Evolutionary conservation across 1,140 invertebrate genomes (phyloP), one percentile per base, ranked within the genome.

Genomic region (Palaemon carinicauda): DNA sequence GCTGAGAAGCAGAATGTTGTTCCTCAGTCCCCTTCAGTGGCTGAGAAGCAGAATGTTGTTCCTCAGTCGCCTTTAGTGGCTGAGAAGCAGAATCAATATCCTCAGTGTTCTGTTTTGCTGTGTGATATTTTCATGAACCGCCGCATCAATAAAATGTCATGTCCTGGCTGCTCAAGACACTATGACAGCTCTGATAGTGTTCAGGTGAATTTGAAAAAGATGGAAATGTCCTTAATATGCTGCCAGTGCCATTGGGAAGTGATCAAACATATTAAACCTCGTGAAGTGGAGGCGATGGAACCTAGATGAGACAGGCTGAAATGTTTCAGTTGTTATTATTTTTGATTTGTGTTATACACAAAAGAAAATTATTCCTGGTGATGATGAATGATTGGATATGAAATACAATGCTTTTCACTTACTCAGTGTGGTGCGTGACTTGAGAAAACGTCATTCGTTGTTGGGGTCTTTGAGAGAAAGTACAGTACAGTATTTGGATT

Each of bases 261-360:
- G 77, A 78, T 86, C 3, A 86, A 86, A 33, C 51, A 80, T 80
- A 78, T 80, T 41, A 77, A 79, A 17, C 84, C 77, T 50, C 84
- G 51, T 56, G 84, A 86, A 73, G 77, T 86, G 53, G 60, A 80
- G 52, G 80, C 84, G 14, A 65, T 86, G 60, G 84, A 65, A 33
- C 84, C 84, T n/a, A 86, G 84, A 77, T 86, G 84, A 86, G 84
- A 86, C 77, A 80, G 41, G 77, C 78, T 83, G 56, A 69, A 71
- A n/a, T 29, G 27, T 29, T 81, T 81, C 21, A 71, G 14, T 41
- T 41, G 41, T 41, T 41, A 41, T 51, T 81, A 51, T 81, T 0
- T 41, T 41, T 41, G 41, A 41, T 5, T 41, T 41, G 41, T 41
- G 41, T 41, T 41, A 41, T 41, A 3, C 12, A 12, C 41, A 41